A percentile compares a stretch with the other conserved stretches of the same genome.
Evolutionary conservation across 2,797 vertebrate species (phyloP).

Genomic region (Malacoraja senta): DNA sequence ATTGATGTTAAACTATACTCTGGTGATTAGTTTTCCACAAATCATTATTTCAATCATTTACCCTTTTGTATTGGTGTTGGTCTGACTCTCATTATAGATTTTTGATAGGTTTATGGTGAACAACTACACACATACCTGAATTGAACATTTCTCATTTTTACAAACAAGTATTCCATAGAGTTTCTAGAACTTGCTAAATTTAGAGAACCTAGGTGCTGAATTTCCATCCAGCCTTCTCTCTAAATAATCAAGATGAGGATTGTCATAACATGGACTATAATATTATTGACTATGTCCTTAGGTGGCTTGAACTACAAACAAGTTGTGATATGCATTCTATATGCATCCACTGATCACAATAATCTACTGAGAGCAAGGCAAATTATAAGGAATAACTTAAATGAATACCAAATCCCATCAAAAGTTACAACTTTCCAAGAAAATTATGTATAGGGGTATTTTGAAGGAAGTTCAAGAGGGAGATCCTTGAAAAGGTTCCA

Average conservation of each 20-base stretch:
- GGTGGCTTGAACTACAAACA: not conserved
- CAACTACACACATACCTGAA: not conserved
- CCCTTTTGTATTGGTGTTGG: not conserved
- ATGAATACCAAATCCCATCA: not conserved
- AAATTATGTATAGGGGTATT: not conserved
- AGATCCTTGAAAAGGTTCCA: not conserved
- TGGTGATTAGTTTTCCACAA: slow-evolving; percentile 13
- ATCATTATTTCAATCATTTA: not conserved
- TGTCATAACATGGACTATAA: not conserved
- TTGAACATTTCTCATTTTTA: not conserved
- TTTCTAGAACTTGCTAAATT: not conserved
- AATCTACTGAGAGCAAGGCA: not conserved
- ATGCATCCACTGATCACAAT: not conserved
- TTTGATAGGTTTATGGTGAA: not conserved
- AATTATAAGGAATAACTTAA: not conserved
- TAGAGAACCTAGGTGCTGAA: not conserved
- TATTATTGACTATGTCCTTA: not conserved
- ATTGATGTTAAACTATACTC: not conserved
- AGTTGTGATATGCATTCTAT: not conserved
- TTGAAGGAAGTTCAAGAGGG: not conserved
- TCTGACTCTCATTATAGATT: not conserved
- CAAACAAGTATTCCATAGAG: not conserved
- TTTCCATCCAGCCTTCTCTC: not conserved
- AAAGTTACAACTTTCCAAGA: not conserved
- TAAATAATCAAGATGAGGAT: not conserved